Percentiles rank a stretch among this genome's conserved stretches.
phyloP scores from a whole-genome alignment of 2,888 invertebrate genomes.

The Caenorhabditis virilis region DNA sequence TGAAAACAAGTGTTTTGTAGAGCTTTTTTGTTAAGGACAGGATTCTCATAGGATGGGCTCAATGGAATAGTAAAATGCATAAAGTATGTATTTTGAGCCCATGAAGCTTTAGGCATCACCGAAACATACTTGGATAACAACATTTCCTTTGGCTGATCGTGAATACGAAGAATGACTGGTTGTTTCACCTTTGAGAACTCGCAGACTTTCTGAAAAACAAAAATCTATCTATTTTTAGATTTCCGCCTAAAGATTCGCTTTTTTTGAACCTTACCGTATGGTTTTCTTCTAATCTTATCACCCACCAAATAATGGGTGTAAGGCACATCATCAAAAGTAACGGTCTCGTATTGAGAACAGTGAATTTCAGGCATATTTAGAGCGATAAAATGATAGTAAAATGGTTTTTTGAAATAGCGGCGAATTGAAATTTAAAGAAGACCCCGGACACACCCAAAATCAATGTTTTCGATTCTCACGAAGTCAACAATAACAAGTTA shows the following conservation, averaged over 20 bases:
- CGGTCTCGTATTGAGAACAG: constrained; percentile 23
- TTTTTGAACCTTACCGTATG: constrained; percentile 29
- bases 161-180: constrained; percentile 72
- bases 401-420: not conserved
- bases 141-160: constrained; percentile 71
- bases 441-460: constrained; percentile 31
- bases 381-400: constrained; percentile 12
- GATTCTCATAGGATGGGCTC: too few relatives aligned
- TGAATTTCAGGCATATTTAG: constrained; percentile 23
- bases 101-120: too few relatives aligned
- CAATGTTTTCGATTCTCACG: constrained; percentile 2
- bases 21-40: not conserved
- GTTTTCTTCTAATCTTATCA: constrained; percentile 31
- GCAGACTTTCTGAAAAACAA: constrained; percentile 25
- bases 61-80: too few relatives aligned
- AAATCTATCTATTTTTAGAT: constrained; percentile 1
- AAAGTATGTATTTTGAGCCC: too few relatives aligned
- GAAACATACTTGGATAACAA: constrained; percentile 67
- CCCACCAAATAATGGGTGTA: constrained; percentile 35
- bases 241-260: constrained; percentile 1
- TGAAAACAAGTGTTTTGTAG: constrained; percentile 17
- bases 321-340: constrained; percentile 40
- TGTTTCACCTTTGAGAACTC: constrained; percentile 70
- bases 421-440: constrained; percentile 5
- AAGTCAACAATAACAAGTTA: too few relatives aligned